Conservation (phyloP, 2,113 vertebrate genomes). For the Forbesichthys papilliferus region DNA sequence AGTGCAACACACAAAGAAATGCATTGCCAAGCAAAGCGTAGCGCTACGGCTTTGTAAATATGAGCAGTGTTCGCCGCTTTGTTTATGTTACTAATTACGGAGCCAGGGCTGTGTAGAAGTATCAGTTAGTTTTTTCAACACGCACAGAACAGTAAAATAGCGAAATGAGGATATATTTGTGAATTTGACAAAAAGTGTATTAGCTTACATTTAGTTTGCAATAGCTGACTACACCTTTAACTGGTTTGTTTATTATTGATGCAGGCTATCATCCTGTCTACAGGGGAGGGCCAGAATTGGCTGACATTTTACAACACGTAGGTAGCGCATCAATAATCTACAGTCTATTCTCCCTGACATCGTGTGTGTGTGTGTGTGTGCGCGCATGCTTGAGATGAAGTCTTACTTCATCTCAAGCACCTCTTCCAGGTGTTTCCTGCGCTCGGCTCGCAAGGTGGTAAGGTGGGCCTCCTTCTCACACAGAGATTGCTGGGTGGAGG, state of each 20-base stretch:
- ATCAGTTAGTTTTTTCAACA: too few species aligned
- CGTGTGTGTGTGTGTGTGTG: constrained; percentile 9
- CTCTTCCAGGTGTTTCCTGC: constrained; percentile 97
- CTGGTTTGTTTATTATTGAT: constrained; percentile 58
- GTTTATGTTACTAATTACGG: too few species aligned
- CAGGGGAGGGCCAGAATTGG: constrained; percentile 45
- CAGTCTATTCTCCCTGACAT: constrained; percentile 14
- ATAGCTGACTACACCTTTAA: too few species aligned
- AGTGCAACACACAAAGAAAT: too few species aligned
- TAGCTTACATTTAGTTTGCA: too few species aligned
- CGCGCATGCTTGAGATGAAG: neutral
- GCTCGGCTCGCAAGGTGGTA: constrained; percentile 91
- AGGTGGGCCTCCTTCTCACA: constrained; percentile 96
- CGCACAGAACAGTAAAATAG: too few species aligned
- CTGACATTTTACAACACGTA: constrained; percentile 62
- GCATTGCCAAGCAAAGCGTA: too few species aligned
- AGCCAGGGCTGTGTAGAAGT: too few species aligned
- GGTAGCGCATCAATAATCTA: constrained; percentile 47
- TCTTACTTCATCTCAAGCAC: constrained; percentile 99
- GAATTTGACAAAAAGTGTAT: too few species aligned
- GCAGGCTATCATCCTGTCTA: constrained; percentile 44
- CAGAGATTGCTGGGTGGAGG: constrained; percentile 96
- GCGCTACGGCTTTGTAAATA: too few species aligned
- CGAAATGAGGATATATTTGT: too few species aligned
- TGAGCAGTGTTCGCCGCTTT: too few species aligned